Evolutionary conservation across 2,797 vertebrate species (phyloP).

Genomic region (Tolypeutes matacus): DNA sequence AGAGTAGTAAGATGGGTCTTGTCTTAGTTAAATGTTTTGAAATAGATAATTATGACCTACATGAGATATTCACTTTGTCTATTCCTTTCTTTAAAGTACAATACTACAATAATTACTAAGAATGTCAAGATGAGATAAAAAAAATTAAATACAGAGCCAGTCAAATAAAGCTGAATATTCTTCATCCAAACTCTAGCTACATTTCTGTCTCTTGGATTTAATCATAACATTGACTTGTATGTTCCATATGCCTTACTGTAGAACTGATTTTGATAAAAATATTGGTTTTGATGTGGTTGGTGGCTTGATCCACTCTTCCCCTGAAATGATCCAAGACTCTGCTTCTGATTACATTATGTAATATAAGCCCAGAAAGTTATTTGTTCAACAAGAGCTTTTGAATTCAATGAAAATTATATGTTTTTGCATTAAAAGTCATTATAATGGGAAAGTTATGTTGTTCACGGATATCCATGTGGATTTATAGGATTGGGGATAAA

Average conservation of each 20-base stretch:
- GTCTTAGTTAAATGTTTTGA: not conserved
- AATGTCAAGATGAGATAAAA: conserved; percentile 27
- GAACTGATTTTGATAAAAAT: conserved; percentile 55
- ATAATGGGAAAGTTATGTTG: conserved; percentile 81
- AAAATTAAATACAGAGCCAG: conserved; percentile 48
- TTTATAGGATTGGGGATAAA: conserved; percentile 67
- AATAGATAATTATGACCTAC: not conserved
- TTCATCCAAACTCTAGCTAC: no score
- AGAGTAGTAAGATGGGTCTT: not conserved
- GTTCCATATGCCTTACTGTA: conserved; percentile 15
- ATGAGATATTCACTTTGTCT: not conserved
- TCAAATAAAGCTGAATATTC: no score
- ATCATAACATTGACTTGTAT: conserved; percentile 40
- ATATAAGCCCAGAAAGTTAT: conserved; percentile 74
- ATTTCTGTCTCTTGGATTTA: no score
- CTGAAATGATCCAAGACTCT: conserved; percentile 78
- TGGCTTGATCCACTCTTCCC: conserved; percentile 74
- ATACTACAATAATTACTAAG: not conserved
- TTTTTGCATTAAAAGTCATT: conserved; percentile 79
- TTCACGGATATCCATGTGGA: conserved; percentile 74
- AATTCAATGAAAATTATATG: conserved; percentile 77
- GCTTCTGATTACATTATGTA: conserved; percentile 75
- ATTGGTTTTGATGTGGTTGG: conserved; percentile 71
- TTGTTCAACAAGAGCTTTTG: conserved; percentile 79
- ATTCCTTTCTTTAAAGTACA: not conserved